Evolutionary conservation across 2,113 vertebrate genomes (phyloP).

Genomic region (Cairina moschata): DNA sequence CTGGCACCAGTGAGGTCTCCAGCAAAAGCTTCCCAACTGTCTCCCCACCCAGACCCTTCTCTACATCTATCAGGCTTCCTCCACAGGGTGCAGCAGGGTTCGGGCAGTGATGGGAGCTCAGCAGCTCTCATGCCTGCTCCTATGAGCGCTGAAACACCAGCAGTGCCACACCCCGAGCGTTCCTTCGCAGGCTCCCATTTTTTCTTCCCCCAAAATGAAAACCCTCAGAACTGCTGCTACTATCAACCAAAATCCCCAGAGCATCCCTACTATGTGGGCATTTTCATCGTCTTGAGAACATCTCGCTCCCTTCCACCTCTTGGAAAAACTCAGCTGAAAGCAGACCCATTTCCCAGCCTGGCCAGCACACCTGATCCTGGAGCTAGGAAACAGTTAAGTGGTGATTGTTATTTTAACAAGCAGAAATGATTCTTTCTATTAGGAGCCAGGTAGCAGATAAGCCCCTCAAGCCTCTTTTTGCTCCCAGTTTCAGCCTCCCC

Average conservation of each 20-base stretch:
- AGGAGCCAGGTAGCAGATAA: neutral
- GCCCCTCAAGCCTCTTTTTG: slow-evolving; percentile 33
- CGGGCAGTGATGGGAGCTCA: neutral
- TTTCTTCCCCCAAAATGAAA: neutral
- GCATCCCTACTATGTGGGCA: neutral
- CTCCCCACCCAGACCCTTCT: neutral
- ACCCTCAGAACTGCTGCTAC: neutral
- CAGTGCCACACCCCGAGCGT: neutral
- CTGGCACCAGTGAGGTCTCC: neutral
- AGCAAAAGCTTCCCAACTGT: neutral
- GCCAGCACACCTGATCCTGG: neutral
- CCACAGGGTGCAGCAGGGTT: neutral
- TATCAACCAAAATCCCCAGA: neutral
- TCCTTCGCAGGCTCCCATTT: neutral
- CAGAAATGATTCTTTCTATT: neutral
- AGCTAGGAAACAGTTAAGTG: slow-evolving; percentile 1
- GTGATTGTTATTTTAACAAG: slow-evolving; percentile 20
- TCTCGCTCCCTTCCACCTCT: neutral
- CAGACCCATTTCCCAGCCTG: neutral
- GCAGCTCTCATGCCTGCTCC: neutral
- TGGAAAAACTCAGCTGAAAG: neutral
- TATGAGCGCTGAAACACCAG: neutral
- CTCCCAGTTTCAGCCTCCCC: neutral
- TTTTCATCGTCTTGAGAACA: neutral
- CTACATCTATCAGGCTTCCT: neutral